phyloP scores from a whole-genome alignment of 2,113 vertebrate species.

The Lethenteron reissneri region DNA sequence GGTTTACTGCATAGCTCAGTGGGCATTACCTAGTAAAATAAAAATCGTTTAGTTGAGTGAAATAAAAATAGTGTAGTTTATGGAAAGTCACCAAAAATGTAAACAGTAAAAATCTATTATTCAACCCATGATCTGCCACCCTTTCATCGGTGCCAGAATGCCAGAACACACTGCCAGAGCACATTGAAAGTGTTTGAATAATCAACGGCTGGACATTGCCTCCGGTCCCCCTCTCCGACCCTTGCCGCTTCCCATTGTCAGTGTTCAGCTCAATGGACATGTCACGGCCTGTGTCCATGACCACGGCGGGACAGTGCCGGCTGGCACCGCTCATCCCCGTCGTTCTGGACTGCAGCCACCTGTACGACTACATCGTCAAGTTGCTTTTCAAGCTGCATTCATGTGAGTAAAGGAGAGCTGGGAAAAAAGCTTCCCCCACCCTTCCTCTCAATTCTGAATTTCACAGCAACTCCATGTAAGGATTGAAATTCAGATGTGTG shows the following conservation, averaged over 20 bases:
- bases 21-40: too few species aligned
- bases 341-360: conserved; percentile 81
- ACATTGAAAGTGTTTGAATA: too few species aligned
- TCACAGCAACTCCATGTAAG: too few species aligned
- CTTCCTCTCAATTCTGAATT: too few species aligned
- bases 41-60: too few species aligned
- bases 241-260: conserved; percentile 15
- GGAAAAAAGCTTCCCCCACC: not conserved
- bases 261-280: conserved; percentile 83
- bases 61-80: too few species aligned
- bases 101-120: too few species aligned
- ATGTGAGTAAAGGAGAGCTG: conserved; percentile 28
- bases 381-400: conserved; percentile 83
- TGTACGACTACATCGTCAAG: conserved; percentile 88
- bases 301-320: conserved; percentile 75
- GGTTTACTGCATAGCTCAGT: too few species aligned
- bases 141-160: too few species aligned
- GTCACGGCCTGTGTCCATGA: conserved; percentile 65
- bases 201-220: not conserved
- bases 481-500: too few species aligned
- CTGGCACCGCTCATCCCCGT: conserved; percentile 86
- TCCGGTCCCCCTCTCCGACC: not conserved
- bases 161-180: not conserved
- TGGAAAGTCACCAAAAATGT: too few species aligned
- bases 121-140: too few species aligned